These are phyloP conservation scores for Autographa gamma DNA, from an alignment of 2,888 invertebrate genomes.

Conservation along the genomic window DNA sequence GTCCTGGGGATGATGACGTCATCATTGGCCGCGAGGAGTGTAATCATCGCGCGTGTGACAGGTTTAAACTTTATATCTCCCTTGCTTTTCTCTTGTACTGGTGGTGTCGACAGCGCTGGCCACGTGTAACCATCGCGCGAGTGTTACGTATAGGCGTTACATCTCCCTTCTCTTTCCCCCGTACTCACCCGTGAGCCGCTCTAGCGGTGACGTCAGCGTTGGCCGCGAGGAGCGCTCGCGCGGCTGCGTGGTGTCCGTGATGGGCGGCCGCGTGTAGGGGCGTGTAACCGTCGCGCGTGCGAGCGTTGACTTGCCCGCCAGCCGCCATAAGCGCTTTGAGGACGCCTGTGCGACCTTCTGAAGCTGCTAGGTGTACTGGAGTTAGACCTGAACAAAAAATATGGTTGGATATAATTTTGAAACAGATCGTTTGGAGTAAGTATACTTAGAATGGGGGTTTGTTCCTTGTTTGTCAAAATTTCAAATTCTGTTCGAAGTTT, in stretches of 20 bases:
- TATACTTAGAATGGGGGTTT: no score
- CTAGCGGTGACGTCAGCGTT: slow-evolving; percentile 95
- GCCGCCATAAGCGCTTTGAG: slow-evolving; percentile 94
- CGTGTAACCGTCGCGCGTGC: slow-evolving; percentile 95
- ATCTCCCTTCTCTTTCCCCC: no score
- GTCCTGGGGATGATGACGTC: no score
- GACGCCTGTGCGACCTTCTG: slow-evolving; percentile 96
- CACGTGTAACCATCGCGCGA: no score
- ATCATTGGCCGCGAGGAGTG: no score
- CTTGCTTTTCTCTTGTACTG: no score
- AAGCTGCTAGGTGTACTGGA: slow-evolving; percentile 97
- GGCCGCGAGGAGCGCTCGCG: slow-evolving; percentile 95
- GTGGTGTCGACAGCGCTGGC: no score
- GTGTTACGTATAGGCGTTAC: no score
- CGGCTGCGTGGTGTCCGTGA: slow-evolving; percentile 98
- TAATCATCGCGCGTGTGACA: no score
- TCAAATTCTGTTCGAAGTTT: no score
- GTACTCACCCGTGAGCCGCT: slow-evolving; percentile 91
- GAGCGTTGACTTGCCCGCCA: slow-evolving; percentile 92
- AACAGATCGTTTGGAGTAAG: background rate
- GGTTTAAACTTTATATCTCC: no score
- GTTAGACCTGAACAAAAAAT: slow-evolving; percentile 91
- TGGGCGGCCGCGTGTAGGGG: slow-evolving; percentile 99
- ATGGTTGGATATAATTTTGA: background rate
- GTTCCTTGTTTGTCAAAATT: no score